Conservation (phyloP, 2,888 invertebrate species). For the Beris morrisii region DNA sequence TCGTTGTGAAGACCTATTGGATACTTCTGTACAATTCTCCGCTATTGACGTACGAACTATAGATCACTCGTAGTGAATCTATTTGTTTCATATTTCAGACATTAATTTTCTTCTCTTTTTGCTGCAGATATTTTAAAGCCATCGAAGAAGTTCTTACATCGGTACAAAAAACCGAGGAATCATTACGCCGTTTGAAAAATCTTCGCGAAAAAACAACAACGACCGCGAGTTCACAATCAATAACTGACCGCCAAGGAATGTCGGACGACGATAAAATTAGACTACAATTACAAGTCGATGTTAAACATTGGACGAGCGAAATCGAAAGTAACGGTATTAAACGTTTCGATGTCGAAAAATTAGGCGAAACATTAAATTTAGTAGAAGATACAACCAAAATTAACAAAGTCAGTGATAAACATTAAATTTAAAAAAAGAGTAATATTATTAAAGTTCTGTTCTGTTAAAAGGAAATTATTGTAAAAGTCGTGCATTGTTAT, state of each 20-base stretch:
- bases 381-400: conserved; percentile 64
- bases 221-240: conserved; percentile 44
- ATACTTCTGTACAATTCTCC: too few species aligned
- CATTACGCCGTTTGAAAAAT: conserved; percentile 84
- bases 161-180: conserved; percentile 94
- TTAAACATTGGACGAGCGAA: conserved; percentile 70
- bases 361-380: conserved; percentile 63
- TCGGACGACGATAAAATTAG: conserved; percentile 95
- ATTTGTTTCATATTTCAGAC: too few species aligned
- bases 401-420: conserved; percentile 45
- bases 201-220: conserved; percentile 63
- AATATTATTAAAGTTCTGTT: too few species aligned
- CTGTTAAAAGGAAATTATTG: too few species aligned
- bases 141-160: conserved; percentile 89
- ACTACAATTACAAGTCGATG: conserved; percentile 85
- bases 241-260: conserved; percentile 55
- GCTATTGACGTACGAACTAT: too few species aligned
- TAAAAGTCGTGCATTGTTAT: too few species aligned
- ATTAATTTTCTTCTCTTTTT: conserved; percentile 39
- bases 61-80: too few species aligned
- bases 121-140: conserved; percentile 65
- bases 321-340: conserved; percentile 61
- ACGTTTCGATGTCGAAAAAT: conserved; percentile 62
- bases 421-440: not conserved
- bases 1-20: too few species aligned